These are phyloP conservation scores for Metopolophium dirhodum DNA, from an alignment of 1,140 invertebrate genomes.

Conservation along the genomic window DNA sequence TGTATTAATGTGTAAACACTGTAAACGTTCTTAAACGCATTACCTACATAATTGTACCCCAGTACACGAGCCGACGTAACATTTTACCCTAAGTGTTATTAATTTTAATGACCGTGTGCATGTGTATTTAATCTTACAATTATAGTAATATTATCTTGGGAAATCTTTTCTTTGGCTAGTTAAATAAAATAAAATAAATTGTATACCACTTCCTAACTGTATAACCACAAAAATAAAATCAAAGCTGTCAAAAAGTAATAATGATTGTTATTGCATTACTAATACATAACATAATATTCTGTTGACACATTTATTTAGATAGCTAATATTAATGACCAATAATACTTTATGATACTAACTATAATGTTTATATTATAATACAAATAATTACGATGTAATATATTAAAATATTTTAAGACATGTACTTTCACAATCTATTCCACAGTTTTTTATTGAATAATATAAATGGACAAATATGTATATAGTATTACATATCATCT, in stretches of 20 bases:
- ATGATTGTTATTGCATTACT: not conserved
- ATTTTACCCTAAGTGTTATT: not conserved
- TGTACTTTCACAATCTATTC: not conserved
- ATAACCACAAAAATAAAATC: not conserved
- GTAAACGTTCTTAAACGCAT: not conserved
- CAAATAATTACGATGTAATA: not conserved
- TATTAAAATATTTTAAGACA: not conserved
- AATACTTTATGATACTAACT: too few species aligned
- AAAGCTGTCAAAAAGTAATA: not conserved
- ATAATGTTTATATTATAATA: not conserved
- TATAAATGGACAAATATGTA: too few species aligned
- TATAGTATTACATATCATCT: too few species aligned
- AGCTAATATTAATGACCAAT: too few species aligned
- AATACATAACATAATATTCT: not conserved
- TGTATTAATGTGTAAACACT: not conserved
- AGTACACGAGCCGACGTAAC: not conserved
- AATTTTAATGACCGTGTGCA: not conserved
- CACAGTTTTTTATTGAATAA: not conserved
- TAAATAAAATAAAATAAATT: not conserved
- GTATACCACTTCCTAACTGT: not conserved
- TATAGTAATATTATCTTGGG: not conserved
- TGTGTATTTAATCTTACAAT: not conserved
- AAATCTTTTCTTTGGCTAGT: not conserved
- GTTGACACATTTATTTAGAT: too few species aligned
- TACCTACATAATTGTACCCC: not conserved